Evolutionary conservation across 2,113 vertebrate species (phyloP), one percentile per base, ranked within the genome.

Genomic region (Acinonyx jubatus): DNA sequence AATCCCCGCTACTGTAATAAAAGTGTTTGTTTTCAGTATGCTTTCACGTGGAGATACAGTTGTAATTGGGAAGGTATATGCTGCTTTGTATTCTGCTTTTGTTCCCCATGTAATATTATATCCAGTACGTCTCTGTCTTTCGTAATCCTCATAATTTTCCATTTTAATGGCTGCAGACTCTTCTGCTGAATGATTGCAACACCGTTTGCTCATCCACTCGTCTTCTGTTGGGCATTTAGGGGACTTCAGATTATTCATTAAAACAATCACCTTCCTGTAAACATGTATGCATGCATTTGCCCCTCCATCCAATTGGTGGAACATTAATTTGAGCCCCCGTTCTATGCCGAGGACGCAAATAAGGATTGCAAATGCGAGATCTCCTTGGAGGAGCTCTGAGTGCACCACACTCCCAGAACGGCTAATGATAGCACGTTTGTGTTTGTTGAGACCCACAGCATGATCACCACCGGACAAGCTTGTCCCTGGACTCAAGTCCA

Each of bases 161-260:
- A 41, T 95, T 63, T 45, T 31, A 86, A 61, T 23, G 65, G 41
- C 76, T 61, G 71, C 48, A 63, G 23, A 92, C 79, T 92, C 69
- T 52, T 55, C 74, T 13, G 33, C 14, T 8, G 38, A 41, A 13
- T 92, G 80, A 95, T 83, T 68, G 10, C 57, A 33, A 11, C 38
- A n/a, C 41, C 61, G 3, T 83, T 92, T 82, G 90, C 80, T 65
- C 48, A 61, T 81, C 55, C 48, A 50, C 79, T 79, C 27, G 91
- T 96, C 52, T 78, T 23, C 18, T 19, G 16, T 4, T 27, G 87
- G 68, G 80, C 92, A 90, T 52, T 79, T 15, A 76, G 93, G 87
- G 57, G 88, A 80, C 96, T 97, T 66, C 41, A 5, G 69, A 66
- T 93, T 57, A 31, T 73, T 97, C 87, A 84, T 97, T 80, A 84